Evolutionary conservation across 2,113 vertebrate species (phyloP).

Genomic region (Caloenas nicobarica): DNA sequence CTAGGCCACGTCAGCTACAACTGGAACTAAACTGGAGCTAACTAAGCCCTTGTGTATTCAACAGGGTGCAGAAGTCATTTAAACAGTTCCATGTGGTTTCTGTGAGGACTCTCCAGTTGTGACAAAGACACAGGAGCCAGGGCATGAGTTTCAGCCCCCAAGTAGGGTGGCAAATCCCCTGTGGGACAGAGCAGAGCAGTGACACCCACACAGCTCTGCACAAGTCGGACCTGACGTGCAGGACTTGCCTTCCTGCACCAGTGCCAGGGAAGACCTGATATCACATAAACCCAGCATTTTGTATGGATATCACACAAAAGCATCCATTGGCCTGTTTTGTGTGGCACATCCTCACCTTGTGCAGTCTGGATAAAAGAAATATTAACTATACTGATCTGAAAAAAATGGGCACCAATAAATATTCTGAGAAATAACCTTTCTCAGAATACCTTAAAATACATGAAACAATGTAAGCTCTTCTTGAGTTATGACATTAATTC

Average conservation of each 20-base stretch:
- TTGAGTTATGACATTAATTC: background rate
- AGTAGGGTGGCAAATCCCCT: too few relatives aligned
- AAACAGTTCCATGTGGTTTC: background rate
- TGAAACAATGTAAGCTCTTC: background rate
- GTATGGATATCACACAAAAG: background rate
- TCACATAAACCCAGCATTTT: background rate
- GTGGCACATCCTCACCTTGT: background rate
- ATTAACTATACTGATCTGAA: background rate
- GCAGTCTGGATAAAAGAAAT: background rate
- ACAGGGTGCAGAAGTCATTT: background rate
- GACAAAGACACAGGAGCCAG: background rate
- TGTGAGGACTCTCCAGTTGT: background rate
- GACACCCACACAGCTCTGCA: background rate
- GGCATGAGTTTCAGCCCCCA: background rate
- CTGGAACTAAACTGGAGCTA: background rate
- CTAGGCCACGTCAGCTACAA: background rate
- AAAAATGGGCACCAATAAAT: background rate
- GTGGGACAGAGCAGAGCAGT: too few relatives aligned
- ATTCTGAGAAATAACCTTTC: background rate
- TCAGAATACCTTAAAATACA: background rate
- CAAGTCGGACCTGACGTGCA: background rate
- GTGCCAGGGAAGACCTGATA: background rate
- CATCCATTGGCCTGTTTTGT: background rate
- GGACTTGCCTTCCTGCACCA: background rate
- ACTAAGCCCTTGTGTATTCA: background rate